phyloP scores from a whole-genome alignment of 2,797 vertebrate genomes.

The Tenualosa ilisha region DNA sequence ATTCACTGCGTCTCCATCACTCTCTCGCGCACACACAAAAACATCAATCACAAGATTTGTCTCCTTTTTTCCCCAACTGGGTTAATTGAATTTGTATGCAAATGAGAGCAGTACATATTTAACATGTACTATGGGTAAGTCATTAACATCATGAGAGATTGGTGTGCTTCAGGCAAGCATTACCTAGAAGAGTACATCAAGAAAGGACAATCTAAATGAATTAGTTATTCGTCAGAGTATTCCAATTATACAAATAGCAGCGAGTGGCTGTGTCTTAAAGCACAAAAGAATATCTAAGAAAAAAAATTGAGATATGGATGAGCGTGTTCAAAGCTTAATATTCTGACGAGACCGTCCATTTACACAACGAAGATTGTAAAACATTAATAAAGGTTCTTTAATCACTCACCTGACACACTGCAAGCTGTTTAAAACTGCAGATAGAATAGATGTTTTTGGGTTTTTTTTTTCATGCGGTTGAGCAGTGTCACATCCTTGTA shows the following conservation, averaged over 20 bases:
- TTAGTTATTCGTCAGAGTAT: slow-evolving; percentile 71
- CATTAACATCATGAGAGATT: slow-evolving; percentile 81
- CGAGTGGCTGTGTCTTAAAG: slow-evolving; percentile 53
- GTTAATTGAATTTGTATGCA: slow-evolving; percentile 84
- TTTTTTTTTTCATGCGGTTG: background rate
- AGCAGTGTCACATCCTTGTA: slow-evolving; percentile 6
- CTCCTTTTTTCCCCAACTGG: slow-evolving; percentile 60
- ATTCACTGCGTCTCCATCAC: slow-evolving; percentile 35
- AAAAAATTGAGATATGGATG: background rate
- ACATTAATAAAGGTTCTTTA: slow-evolving; percentile 16
- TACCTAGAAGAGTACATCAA: slow-evolving; percentile 76
- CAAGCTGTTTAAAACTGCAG: background rate
- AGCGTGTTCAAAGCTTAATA: slow-evolving; percentile 16
- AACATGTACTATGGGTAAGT: slow-evolving; percentile 77
- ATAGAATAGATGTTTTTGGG: background rate
- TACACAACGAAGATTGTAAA: slow-evolving; percentile 6
- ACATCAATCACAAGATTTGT: slow-evolving; percentile 72
- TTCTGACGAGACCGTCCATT: slow-evolving; percentile 2
- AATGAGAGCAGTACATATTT: slow-evolving; percentile 77
- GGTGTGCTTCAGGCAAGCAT: slow-evolving; percentile 74
- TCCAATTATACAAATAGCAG: slow-evolving; percentile 63
- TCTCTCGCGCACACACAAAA: slow-evolving; percentile 34
- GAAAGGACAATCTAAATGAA: slow-evolving; percentile 74
- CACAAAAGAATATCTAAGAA: slow-evolving; percentile 35
- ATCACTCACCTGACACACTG: slow-evolving; percentile 11